Conservation (phyloP, 1,140 invertebrate species). For the Apocrypta bakeri region DNA sequence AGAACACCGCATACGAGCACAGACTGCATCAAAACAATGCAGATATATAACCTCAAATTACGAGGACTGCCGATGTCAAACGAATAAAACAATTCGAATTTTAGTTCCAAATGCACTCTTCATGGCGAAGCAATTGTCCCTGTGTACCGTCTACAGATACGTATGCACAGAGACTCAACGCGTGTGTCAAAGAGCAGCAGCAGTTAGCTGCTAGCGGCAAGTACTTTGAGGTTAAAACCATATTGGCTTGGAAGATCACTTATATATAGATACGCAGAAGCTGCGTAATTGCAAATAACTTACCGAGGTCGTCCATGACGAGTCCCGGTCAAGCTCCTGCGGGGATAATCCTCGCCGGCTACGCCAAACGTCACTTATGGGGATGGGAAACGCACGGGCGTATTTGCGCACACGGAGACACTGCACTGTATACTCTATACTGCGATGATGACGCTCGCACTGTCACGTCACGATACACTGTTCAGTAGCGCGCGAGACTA, state of each 20-base stretch:
- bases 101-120: no score
- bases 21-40: not conserved
- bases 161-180: no score
- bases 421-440: not conserved
- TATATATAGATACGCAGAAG: not conserved
- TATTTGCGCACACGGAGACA: not conserved
- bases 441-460: not conserved
- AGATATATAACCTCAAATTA: not conserved
- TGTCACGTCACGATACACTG: slow-evolving; percentile 24
- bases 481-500: not conserved
- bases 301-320: slow-evolving; percentile 50
- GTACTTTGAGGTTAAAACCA: slow-evolving; percentile 41
- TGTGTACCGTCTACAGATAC: no score
- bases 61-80: no score
- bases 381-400: not conserved
- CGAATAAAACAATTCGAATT: no score
- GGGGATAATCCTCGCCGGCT: not conserved
- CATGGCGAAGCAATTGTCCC: not conserved
- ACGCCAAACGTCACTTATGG: not conserved
- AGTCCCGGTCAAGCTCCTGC: not conserved
- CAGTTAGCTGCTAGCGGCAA: not conserved
- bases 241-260: not conserved
- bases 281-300: not conserved
- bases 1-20: not conserved
- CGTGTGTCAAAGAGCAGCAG: no score